phyloP scores from a whole-genome alignment of 2,888 invertebrate species.

The Theodoxus fluviatilis region DNA sequence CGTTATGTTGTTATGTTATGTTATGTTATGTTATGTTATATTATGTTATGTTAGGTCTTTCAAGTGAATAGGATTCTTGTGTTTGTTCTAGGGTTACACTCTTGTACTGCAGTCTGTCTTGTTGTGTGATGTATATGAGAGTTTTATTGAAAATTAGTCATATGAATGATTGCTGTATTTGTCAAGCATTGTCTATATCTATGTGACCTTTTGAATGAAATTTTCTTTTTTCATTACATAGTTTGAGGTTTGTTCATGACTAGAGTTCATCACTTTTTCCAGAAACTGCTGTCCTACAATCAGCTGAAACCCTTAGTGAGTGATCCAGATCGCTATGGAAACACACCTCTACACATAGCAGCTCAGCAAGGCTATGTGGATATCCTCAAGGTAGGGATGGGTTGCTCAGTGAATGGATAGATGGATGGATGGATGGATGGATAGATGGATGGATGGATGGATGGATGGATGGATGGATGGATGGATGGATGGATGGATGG shows the following conservation, averaged over 20 bases:
- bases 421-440: too few species aligned
- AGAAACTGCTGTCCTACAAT: slow-evolving; percentile 60
- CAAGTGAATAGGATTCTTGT: too few species aligned
- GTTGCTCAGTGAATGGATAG: too few species aligned
- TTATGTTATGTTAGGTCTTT: too few species aligned
- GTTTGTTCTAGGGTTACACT: too few species aligned
- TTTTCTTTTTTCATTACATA: background rate
- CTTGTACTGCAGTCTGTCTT: too few species aligned
- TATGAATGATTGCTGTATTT: background rate
- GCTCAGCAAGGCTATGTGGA: slow-evolving; percentile 62
- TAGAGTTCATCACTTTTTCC: slow-evolving; percentile 26
- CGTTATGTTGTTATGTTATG: too few species aligned
- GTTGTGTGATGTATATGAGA: background rate
- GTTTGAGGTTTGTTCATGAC: background rate
- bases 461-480: too few species aligned
- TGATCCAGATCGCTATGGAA: slow-evolving; percentile 65
- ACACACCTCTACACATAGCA: slow-evolving; percentile 67
- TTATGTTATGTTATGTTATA: too few species aligned
- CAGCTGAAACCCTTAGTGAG: slow-evolving; percentile 58
- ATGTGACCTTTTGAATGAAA: background rate
- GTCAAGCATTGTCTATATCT: background rate
- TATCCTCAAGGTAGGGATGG: slow-evolving; percentile 53
- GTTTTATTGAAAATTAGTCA: background rate
- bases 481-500: too few species aligned
- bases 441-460: too few species aligned